These are phyloP conservation scores for Zaprionus ornatus DNA, from an alignment of 1,140 invertebrate genomes.

Conservation along the genomic window DNA sequence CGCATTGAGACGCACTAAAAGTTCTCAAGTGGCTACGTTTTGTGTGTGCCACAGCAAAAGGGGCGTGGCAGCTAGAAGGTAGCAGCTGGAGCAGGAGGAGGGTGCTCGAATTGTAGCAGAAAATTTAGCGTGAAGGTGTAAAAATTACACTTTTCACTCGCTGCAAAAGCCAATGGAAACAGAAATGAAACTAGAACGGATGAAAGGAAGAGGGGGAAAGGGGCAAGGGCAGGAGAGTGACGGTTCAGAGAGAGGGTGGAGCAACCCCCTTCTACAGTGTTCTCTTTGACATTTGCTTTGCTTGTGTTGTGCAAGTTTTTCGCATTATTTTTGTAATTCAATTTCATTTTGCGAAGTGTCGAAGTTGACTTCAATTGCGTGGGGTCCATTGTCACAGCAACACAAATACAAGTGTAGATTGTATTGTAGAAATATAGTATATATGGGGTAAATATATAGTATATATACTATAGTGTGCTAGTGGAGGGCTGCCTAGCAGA, in stretches of 20 bases:
- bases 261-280: constrained; percentile 11
- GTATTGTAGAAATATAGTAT: not conserved
- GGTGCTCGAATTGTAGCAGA: not conserved
- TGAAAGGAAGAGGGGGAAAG: not conserved
- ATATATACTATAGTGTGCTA: not conserved
- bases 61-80: not conserved
- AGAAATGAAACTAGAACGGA: not conserved
- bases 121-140: constrained; percentile 69
- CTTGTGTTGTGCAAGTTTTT: constrained; percentile 18
- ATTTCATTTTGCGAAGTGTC: constrained; percentile 28
- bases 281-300: constrained; percentile 24
- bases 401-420: constrained; percentile 5
- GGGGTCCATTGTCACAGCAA: constrained; percentile 1
- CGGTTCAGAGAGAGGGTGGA: not conserved
- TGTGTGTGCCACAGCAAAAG: constrained; percentile 14
- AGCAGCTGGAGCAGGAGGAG: not conserved
- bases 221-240: not conserved
- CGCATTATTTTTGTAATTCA: constrained; percentile 42
- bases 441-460: not conserved
- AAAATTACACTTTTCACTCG: constrained; percentile 71
- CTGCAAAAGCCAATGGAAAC: constrained; percentile 26
- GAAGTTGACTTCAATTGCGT: constrained; percentile 16
- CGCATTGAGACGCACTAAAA: constrained; percentile 81
- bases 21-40: constrained; percentile 71
- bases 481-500: not conserved